These are phyloP conservation scores for Magallana nippona DNA, from an alignment of 2,888 invertebrate genomes.

Conservation along the genomic window DNA sequence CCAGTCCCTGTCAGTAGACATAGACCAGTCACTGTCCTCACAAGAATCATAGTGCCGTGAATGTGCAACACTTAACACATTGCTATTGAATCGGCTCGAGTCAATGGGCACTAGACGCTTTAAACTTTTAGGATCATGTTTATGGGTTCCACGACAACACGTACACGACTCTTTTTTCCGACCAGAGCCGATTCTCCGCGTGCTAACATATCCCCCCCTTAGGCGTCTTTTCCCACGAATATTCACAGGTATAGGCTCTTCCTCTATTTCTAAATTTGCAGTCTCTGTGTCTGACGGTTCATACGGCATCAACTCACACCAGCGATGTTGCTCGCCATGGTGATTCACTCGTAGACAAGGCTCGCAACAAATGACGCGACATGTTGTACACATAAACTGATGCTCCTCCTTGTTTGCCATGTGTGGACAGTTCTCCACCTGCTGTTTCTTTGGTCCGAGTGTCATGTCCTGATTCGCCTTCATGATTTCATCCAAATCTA, in stretches of 20 bases:
- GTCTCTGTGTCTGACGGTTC: constrained; percentile 31
- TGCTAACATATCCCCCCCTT: constrained; percentile 36
- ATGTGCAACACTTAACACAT: background rate
- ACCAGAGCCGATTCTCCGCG: background rate
- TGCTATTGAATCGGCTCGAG: constrained; percentile 19
- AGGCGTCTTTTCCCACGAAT: constrained; percentile 32
- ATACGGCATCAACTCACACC: constrained; percentile 41
- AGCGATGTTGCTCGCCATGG: constrained; percentile 31
- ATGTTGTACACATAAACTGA: constrained; percentile 41
- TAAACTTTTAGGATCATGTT: constrained; percentile 37
- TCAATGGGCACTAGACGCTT: constrained; percentile 40
- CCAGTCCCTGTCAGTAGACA: background rate
- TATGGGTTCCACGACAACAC: constrained; percentile 29
- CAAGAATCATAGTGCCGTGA: background rate
- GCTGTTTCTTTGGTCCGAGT: background rate
- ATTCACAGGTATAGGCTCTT: constrained; percentile 28
- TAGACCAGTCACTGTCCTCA: constrained; percentile 3
- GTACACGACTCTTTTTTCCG: constrained; percentile 15
- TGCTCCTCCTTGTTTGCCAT: constrained; percentile 34
- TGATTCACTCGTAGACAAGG: constrained; percentile 32
- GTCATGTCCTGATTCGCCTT: constrained; percentile 22
- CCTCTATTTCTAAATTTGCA: background rate
- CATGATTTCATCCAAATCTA: constrained; percentile 30
- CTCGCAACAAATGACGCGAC: constrained; percentile 42
- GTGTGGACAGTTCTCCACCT: constrained; percentile 41